phyloP scores from a whole-genome alignment of 2,888 invertebrate genomes.

The Tenthredo distinguenda region DNA sequence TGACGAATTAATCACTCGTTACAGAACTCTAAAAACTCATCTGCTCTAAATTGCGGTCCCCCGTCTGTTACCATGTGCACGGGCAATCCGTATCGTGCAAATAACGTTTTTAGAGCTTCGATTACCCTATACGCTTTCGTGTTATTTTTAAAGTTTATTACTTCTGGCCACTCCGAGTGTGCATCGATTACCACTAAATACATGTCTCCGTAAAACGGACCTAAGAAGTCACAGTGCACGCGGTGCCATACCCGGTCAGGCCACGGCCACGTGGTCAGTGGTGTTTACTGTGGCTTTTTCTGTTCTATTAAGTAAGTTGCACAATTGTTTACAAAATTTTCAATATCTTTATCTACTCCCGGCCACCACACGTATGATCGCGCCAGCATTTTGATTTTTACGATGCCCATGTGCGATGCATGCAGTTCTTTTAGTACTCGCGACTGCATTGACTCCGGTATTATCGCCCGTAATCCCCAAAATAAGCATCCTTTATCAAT shows the following conservation, averaged over 20 bases:
- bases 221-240: slow-evolving; percentile 62
- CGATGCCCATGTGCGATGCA: slow-evolving; percentile 59
- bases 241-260: slow-evolving; percentile 59
- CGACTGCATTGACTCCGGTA: slow-evolving; percentile 52
- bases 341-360: slow-evolving; percentile 56
- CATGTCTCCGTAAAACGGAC: slow-evolving; percentile 52
- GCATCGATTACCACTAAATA: slow-evolving; percentile 62
- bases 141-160: slow-evolving; percentile 57
- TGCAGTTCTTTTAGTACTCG: slow-evolving; percentile 56
- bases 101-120: slow-evolving; percentile 54
- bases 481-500: slow-evolving; percentile 57
- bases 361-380: slow-evolving; percentile 51
- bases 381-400: slow-evolving; percentile 61
- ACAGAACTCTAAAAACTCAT: no score
- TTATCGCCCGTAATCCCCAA: slow-evolving; percentile 55
- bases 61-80: no score
- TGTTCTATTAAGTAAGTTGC: slow-evolving; percentile 55
- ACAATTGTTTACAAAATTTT: slow-evolving; percentile 56
- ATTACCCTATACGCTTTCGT: slow-evolving; percentile 56
- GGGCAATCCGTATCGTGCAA: slow-evolving; percentile 57
- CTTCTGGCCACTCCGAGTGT: slow-evolving; percentile 62
- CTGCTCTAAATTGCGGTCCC: no score
- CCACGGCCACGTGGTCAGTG: slow-evolving; percentile 56
- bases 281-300: slow-evolving; percentile 55
- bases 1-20: no score